These are phyloP conservation scores for Pteropus alecto DNA, from an alignment of 2,113 vertebrate species.

Conservation along the genomic window DNA sequence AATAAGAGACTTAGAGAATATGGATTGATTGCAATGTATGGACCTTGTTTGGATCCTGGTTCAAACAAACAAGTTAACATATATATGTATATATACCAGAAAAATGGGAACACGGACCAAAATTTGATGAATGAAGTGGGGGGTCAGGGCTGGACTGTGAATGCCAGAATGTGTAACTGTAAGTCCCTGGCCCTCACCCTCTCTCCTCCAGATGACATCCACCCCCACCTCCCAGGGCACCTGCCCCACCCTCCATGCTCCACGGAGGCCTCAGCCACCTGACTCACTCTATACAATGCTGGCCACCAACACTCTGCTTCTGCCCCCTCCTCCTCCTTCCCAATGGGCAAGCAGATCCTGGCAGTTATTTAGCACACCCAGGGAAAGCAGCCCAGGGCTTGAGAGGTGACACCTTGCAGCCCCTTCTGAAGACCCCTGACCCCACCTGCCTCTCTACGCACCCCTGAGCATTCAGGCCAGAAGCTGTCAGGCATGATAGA, in stretches of 20 bases:
- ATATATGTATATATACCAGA: neutral
- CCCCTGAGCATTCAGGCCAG: neutral
- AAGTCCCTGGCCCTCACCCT: rapidly evolving
- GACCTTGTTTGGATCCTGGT: neutral
- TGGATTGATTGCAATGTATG: rapidly evolving
- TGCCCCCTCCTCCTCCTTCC: neutral
- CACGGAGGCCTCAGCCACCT: neutral
- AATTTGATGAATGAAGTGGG: neutral
- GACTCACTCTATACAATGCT: neutral
- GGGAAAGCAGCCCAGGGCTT: neutral
- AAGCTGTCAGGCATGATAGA: neutral
- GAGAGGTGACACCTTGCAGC: neutral
- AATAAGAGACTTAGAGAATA: neutral
- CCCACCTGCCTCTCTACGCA: neutral
- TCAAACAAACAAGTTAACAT: neutral
- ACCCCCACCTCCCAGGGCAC: neutral
- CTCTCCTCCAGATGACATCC: neutral
- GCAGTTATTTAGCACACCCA: neutral
- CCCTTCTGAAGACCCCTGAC: neutral
- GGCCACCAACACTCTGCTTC: rapidly evolving
- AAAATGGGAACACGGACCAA: neutral
- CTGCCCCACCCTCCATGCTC: neutral
- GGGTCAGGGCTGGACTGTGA: neutral
- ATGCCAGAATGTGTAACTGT: neutral
- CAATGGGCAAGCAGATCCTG: neutral